These are phyloP conservation scores for Leucophenga montana DNA, from an alignment of 2,888 invertebrate genomes.

Conservation along the genomic window DNA sequence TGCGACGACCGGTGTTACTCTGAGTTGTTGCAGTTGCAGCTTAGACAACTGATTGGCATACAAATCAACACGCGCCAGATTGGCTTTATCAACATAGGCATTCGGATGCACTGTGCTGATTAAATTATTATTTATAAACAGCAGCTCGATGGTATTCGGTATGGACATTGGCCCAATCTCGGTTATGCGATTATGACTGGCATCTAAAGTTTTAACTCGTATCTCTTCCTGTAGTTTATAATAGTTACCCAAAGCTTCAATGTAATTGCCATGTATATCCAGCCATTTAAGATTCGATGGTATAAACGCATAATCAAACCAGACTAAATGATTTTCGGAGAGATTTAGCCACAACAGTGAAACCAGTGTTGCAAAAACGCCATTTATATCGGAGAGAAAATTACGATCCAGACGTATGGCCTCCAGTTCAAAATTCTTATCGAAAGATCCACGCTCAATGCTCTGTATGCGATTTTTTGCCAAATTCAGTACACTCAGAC, in stretches of 20 bases:
- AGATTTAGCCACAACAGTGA: slow-evolving; percentile 90
- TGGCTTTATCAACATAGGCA: slow-evolving; percentile 89
- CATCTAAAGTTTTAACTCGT: slow-evolving; percentile 89
- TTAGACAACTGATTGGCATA: slow-evolving; percentile 90
- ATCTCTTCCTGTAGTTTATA: slow-evolving; percentile 89
- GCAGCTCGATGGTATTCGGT: slow-evolving; percentile 88
- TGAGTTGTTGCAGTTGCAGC: slow-evolving; percentile 86
- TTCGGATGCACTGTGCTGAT: slow-evolving; percentile 87
- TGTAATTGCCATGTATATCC: slow-evolving; percentile 92
- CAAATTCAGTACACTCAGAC: slow-evolving; percentile 88
- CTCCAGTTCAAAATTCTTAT: slow-evolving; percentile 85
- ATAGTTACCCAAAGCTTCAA: slow-evolving; percentile 90
- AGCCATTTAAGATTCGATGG: slow-evolving; percentile 92
- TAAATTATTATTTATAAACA: slow-evolving; percentile 92
- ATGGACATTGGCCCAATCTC: slow-evolving; percentile 88
- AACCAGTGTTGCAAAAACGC: slow-evolving; percentile 88
- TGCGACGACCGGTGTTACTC: slow-evolving; percentile 80
- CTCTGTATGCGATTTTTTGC: slow-evolving; percentile 92
- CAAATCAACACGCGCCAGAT: slow-evolving; percentile 90
- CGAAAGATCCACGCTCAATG: slow-evolving; percentile 89
- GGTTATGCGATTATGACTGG: slow-evolving; percentile 89
- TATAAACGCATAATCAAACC: slow-evolving; percentile 95
- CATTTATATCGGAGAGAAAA: slow-evolving; percentile 90
- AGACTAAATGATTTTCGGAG: slow-evolving; percentile 91
- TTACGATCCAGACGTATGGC: slow-evolving; percentile 92